Conservation (phyloP, 2,888 invertebrate species). For the Macaria notata region DNA sequence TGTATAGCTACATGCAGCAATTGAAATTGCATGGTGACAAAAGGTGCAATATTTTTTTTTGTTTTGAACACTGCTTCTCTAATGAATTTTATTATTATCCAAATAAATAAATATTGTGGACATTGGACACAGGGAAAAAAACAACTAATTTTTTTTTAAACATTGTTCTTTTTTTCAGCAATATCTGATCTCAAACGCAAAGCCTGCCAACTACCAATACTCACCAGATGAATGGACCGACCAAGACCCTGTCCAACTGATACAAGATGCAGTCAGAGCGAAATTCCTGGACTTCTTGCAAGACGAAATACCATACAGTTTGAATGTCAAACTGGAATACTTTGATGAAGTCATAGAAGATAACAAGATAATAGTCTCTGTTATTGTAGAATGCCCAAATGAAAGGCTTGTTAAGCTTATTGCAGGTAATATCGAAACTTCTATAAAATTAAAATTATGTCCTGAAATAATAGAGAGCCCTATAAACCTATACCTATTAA, state of each 20-base stretch:
- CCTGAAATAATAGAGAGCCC: no score
- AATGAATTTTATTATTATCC: no score
- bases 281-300: constrained; percentile 91
- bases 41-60: no score
- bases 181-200: constrained; percentile 86
- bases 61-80: no score
- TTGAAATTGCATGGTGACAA: no score
- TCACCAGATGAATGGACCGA: constrained; percentile 87
- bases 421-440: constrained; percentile 49
- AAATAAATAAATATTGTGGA: no score
- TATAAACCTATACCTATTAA: no score
- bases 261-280: constrained; percentile 89
- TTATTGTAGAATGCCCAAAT: constrained; percentile 84
- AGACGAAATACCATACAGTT: constrained; percentile 92
- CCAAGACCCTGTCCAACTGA: constrained; percentile 86
- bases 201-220: constrained; percentile 86
- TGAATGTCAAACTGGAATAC: constrained; percentile 86
- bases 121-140: no score
- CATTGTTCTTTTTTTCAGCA: constrained; percentile 83
- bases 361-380: constrained; percentile 72
- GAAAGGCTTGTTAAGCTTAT: constrained; percentile 84
- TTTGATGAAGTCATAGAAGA: constrained; percentile 82
- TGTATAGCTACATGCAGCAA: no score
- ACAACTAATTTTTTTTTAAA: constrained; percentile 37
- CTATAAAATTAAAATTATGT: no score